Conservation (phyloP, 2,888 invertebrate species). For the Anaspis maculata region DNA sequence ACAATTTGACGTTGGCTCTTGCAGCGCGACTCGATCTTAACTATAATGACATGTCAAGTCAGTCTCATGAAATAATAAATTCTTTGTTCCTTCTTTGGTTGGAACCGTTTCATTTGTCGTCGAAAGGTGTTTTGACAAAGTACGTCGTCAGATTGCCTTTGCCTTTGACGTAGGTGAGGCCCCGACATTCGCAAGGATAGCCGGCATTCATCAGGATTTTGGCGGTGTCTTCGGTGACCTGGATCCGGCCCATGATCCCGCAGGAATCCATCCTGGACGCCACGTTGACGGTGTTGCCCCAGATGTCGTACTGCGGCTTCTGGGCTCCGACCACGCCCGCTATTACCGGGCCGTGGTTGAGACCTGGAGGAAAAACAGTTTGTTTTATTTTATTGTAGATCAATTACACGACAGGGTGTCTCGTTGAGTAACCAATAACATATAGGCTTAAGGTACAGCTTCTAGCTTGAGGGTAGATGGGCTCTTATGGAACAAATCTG, state of each 20-base stretch:
- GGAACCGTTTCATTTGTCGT: slow-evolving; percentile 13
- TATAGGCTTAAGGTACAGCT: too few relatives aligned
- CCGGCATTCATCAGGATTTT: slow-evolving; percentile 77
- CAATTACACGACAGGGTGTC: not conserved
- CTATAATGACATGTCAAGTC: too few relatives aligned
- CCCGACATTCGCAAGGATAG: slow-evolving; percentile 82
- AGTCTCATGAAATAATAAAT: too few relatives aligned
- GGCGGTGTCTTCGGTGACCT: slow-evolving; percentile 77
- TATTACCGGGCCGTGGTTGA: slow-evolving; percentile 86
- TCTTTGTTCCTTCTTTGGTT: too few relatives aligned
- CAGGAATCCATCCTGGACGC: slow-evolving; percentile 97
- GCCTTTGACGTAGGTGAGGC: slow-evolving; percentile 90
- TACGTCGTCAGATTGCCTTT: slow-evolving; percentile 87
- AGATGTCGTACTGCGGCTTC: slow-evolving; percentile 97
- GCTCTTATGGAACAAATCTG: too few relatives aligned
- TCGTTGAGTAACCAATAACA: too few relatives aligned
- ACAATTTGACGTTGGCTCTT: too few relatives aligned
- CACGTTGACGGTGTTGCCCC: slow-evolving; percentile 98
- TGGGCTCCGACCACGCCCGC: slow-evolving; percentile 96
- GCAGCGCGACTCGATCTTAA: too few relatives aligned
- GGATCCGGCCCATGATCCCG: slow-evolving; percentile 79
- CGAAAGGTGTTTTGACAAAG: slow-evolving; percentile 68
- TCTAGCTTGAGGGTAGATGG: too few relatives aligned
- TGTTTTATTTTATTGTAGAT: too few relatives aligned
- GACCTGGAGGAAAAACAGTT: slow-evolving; percentile 55